Percentiles rank a stretch among this genome's conserved stretches.
These are phyloP conservation scores for Ophthalmolycus amberensis DNA, from an alignment of 2,113 vertebrate genomes.

Conservation along the genomic window DNA sequence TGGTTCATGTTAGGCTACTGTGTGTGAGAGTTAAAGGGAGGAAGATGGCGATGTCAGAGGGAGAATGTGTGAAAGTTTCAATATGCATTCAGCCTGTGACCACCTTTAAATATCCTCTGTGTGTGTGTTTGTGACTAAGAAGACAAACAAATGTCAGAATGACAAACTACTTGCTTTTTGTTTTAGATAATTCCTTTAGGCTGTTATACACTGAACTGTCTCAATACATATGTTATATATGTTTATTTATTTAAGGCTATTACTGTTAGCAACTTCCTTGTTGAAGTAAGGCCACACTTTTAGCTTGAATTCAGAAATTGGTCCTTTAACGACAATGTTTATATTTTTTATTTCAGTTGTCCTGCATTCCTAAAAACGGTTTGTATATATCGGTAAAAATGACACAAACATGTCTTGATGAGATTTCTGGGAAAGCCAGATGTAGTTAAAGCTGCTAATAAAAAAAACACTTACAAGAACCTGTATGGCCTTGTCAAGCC, in stretches of 20 bases:
- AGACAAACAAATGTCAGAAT: too few species aligned
- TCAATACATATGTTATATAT: neutral
- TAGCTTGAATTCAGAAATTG: neutral
- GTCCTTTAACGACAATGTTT: neutral
- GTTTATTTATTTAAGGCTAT: neutral
- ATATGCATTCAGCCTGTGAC: too few species aligned
- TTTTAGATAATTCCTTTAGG: too few species aligned
- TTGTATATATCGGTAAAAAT: neutral
- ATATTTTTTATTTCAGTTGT: neutral
- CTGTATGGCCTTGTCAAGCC: neutral
- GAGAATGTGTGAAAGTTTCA: too few species aligned
- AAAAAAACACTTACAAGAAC: neutral
- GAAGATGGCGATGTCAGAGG: neutral
- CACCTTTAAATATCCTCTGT: too few species aligned
- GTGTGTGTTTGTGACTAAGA: too few species aligned
- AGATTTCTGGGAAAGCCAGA: neutral
- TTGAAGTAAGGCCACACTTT: neutral
- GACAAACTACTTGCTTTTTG: too few species aligned
- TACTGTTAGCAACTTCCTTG: neutral
- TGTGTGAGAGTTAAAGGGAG: constrained; percentile 19
- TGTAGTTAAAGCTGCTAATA: neutral
- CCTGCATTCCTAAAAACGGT: neutral
- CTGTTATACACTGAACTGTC: neutral
- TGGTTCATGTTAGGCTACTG: neutral
- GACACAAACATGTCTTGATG: too few species aligned